Evolutionary conservation across 2,797 vertebrate species (phyloP), one percentile per base, ranked within the genome.

Genomic region (Enteromius argenteus): DNA sequence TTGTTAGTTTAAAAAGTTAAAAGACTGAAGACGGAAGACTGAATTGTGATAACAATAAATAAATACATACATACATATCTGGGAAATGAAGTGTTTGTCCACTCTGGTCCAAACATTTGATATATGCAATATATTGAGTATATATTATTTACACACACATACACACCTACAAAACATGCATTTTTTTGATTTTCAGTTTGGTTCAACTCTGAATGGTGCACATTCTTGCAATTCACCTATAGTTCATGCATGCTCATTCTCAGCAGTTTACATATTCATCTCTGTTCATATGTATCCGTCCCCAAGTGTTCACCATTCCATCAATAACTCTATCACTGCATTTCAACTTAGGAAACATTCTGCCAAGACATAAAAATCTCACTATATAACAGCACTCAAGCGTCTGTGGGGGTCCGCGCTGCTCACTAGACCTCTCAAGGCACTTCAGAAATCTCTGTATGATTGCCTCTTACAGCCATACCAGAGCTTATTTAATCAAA

Each of bases 401-500:
- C 5, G 11, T 32, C 49, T 62, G 49, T 58, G 53, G 76, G 35
- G 82, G 66, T 60, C 17, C 3, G 11, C 23, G 30, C 81, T 58
- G 37, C 62, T 79, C 30, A 21, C 51, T 78, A 86, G 81, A 84
- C 68, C 81, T 85, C 86, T 85, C 72, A 62, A 83, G 72, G 37
- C 81, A 72, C 69, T 84, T 72, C 37, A 84, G 46, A 83, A 86
- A 81, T 86, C 86, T 49, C 84, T 60, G 44, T 86, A 83, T 81
- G 90, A 86, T 84, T 88, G 78, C 82, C 85, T 88, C 69, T 72
- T 81, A 87, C 83, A 87, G 74, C 82, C 81, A 81, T 85, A 88
- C 73, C 80, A 86, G 72, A 90, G 86, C 84, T 90, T 89, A 91
- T 90, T 92, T 91, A 90, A 92, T 90, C 89, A 91, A 90, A 90